Evolutionary conservation across 2,113 vertebrate genomes (phyloP).

Genomic region (Lagenorhynchus albirostris): DNA sequence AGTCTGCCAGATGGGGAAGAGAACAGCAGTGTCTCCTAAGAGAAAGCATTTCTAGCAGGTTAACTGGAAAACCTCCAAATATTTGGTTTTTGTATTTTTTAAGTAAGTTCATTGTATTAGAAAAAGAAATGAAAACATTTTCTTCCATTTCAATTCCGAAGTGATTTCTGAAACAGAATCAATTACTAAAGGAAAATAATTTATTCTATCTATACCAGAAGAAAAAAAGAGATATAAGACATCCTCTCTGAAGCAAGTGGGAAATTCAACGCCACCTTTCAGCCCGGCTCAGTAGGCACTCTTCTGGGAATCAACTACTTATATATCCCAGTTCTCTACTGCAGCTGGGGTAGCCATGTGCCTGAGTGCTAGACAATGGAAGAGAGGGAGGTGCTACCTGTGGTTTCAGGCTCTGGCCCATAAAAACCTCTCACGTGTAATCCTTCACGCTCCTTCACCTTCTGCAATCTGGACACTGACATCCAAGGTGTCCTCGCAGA

Average conservation of each 20-base stretch:
- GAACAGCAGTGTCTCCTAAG: not conserved
- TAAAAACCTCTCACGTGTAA: not conserved
- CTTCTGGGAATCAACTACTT: not conserved
- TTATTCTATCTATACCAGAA: not conserved
- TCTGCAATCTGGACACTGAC: not conserved
- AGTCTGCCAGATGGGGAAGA: not conserved
- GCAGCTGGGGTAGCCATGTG: not conserved
- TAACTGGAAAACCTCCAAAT: not conserved
- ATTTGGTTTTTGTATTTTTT: not conserved
- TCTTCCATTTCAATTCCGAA: not conserved
- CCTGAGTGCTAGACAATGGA: not conserved
- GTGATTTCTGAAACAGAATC: constrained; percentile 25
- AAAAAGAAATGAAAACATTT: constrained; percentile 27
- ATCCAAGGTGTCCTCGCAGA: not conserved
- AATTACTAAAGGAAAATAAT: constrained; percentile 19
- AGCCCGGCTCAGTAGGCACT: not conserved
- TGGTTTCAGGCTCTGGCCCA: not conserved
- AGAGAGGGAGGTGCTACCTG: not conserved
- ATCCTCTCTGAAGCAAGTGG: not conserved
- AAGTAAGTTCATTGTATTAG: not conserved
- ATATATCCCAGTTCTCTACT: not conserved
- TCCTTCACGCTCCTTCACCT: not conserved
- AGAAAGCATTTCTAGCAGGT: not conserved
- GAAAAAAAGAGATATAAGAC: not conserved
- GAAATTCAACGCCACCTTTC: not conserved